A percentile compares a stretch with the other conserved stretches of the same genome.
phyloP scores from a whole-genome alignment of 2,797 vertebrate genomes.

The Sandelia bainsii region DNA sequence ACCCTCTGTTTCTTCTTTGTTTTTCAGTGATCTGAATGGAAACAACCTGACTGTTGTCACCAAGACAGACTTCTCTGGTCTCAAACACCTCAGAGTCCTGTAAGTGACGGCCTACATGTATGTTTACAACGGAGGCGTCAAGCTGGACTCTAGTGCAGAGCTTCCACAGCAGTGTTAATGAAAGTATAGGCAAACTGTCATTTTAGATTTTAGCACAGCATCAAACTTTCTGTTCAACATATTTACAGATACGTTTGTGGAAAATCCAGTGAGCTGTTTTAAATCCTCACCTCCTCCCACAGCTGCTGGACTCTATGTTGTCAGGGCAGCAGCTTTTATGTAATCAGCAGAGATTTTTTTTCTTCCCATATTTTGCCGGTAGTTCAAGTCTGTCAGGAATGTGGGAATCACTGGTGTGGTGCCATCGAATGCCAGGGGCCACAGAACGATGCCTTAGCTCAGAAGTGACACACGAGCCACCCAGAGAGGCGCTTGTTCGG shows the following conservation, averaged over 20 bases:
- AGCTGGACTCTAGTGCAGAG: no score
- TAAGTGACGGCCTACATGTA: slow-evolving; percentile 78
- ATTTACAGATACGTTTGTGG: background rate
- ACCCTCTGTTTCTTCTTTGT: slow-evolving; percentile 19
- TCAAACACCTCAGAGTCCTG: slow-evolving; percentile 94
- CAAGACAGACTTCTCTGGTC: slow-evolving; percentile 90
- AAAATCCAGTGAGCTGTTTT: no score
- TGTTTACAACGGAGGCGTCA: no score
- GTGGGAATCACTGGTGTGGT: slow-evolving; percentile 34
- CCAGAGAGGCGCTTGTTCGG: slow-evolving; percentile 44
- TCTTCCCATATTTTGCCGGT: slow-evolving; percentile 37
- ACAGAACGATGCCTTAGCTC: slow-evolving; percentile 19
- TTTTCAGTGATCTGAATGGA: slow-evolving; percentile 91
- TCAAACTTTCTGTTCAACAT: no score
- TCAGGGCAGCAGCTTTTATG: background rate
- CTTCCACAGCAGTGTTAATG: no score
- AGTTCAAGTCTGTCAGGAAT: slow-evolving; percentile 25
- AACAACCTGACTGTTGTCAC: slow-evolving; percentile 93
- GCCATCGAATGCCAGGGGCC: slow-evolving; percentile 39
- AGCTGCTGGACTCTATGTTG: slow-evolving; percentile 1
- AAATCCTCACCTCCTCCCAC: background rate
- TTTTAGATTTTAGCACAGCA: no score
- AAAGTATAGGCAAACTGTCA: no score
- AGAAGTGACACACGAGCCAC: slow-evolving; percentile 50
- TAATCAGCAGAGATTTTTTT: slow-evolving; percentile 6